These are phyloP conservation scores for Galerucella nymphaeae DNA, from an alignment of 2,888 invertebrate genomes.

Conservation along the genomic window DNA sequence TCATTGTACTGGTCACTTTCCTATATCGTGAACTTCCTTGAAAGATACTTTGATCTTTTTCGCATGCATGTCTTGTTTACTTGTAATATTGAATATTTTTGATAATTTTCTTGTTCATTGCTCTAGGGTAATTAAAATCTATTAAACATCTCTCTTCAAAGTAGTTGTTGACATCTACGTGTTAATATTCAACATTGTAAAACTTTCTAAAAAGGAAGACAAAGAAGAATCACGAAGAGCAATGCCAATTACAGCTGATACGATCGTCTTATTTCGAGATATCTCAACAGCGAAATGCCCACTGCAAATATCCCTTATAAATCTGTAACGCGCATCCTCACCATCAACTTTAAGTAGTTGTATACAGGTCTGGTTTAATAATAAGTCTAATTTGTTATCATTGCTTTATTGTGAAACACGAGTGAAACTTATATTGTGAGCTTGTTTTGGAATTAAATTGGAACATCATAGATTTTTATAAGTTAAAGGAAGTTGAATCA, in stretches of 20 bases:
- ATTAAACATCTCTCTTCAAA: background rate
- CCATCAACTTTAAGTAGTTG: slow-evolving; percentile 25
- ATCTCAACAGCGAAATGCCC: slow-evolving; percentile 34
- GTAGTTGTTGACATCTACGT: background rate
- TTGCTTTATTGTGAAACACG: background rate
- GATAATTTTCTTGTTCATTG: no score
- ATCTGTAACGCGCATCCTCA: slow-evolving; percentile 45
- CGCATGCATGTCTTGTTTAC: no score
- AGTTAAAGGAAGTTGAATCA: no score
- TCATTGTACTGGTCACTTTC: no score
- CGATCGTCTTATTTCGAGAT: slow-evolving; percentile 28
- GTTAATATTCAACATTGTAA: slow-evolving; percentile 17
- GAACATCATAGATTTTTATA: no score
- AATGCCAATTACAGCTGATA: slow-evolving; percentile 31
- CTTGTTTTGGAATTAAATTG: no score
- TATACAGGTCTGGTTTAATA: slow-evolving; percentile 9
- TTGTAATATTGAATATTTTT: no score
- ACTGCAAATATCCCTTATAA: slow-evolving; percentile 44
- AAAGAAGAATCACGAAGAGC: slow-evolving; percentile 28
- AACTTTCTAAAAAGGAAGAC: slow-evolving; percentile 30
- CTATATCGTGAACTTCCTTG: no score
- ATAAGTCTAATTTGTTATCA: background rate
- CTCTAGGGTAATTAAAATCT: background rate
- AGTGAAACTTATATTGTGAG: no score
- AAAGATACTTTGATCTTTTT: no score